Evolutionary conservation across 2,113 vertebrate species (phyloP).

Genomic region (Ranitomeya imitator): DNA sequence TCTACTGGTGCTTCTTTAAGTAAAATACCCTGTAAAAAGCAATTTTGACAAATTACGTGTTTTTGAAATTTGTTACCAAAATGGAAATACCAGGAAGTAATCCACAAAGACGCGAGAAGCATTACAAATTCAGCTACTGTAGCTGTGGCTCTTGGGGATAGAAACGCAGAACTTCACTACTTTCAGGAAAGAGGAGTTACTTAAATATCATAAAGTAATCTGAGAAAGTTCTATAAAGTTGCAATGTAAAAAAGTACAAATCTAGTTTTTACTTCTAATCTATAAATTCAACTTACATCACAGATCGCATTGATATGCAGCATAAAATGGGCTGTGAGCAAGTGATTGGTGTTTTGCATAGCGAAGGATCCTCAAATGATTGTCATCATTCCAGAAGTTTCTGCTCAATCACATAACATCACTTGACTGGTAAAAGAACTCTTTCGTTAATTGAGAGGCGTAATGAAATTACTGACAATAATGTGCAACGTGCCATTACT

Average conservation of each 20-base stretch:
- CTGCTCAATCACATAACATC: slow-evolving; percentile 8
- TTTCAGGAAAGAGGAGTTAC: too few relatives aligned
- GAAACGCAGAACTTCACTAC: too few relatives aligned
- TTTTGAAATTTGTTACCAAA: too few relatives aligned
- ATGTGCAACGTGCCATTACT: background rate
- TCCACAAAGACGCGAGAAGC: too few relatives aligned
- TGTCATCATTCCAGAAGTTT: slow-evolving; percentile 7
- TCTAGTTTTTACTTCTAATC: background rate
- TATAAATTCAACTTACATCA: background rate
- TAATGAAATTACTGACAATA: background rate
- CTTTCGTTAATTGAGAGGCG: background rate
- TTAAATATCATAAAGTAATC: too few relatives aligned
- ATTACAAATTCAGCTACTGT: too few relatives aligned
- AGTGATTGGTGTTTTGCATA: slow-evolving; percentile 4
- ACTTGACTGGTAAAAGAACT: slow-evolving; percentile 2
- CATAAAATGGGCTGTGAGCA: background rate
- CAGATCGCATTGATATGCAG: slow-evolving; percentile 1
- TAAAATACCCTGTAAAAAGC: too few relatives aligned
- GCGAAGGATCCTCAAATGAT: slow-evolving; percentile 2
- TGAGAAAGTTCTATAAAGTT: background rate
- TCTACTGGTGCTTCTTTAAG: too few relatives aligned
- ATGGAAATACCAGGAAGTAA: too few relatives aligned
- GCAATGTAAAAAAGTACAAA: background rate
- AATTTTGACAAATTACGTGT: too few relatives aligned
- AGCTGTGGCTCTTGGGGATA: too few relatives aligned